These are phyloP conservation scores for Papilio helenus DNA, from an alignment of 1,140 invertebrate species.

Conservation along the genomic window DNA sequence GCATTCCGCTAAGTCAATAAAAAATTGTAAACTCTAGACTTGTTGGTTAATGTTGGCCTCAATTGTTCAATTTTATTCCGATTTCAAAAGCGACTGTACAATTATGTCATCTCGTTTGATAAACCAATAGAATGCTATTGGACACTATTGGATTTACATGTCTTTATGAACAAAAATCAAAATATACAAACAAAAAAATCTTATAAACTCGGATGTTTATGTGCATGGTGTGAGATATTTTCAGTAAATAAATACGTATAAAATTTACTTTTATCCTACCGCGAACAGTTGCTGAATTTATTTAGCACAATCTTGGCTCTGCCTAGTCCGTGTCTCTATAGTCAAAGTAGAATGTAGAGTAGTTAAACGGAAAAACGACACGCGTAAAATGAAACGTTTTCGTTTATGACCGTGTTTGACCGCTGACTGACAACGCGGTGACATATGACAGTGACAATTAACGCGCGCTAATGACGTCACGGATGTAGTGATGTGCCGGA, in stretches of 20 bases:
- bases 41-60: too few relatives aligned
- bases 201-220: too few relatives aligned
- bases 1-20: not conserved
- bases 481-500: conserved; percentile 38
- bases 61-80: too few relatives aligned
- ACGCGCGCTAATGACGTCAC: conserved; percentile 45
- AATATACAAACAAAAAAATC: too few relatives aligned
- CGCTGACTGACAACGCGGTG: conserved; percentile 47
- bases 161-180: too few relatives aligned
- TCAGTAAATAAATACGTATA: too few relatives aligned
- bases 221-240: too few relatives aligned
- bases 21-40: not conserved
- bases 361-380: conserved; percentile 47
- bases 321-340: not conserved
- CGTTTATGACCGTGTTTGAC: conserved; percentile 45
- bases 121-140: too few relatives aligned
- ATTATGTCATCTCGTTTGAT: too few relatives aligned
- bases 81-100: too few relatives aligned
- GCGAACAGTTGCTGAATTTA: not conserved
- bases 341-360: conserved; percentile 11
- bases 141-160: too few relatives aligned
- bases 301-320: not conserved
- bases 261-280: not conserved
- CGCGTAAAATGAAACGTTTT: conserved; percentile 43
- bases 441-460: conserved; percentile 50